phyloP scores from a whole-genome alignment of 2,113 vertebrate species.

The Spea bombifrons region DNA sequence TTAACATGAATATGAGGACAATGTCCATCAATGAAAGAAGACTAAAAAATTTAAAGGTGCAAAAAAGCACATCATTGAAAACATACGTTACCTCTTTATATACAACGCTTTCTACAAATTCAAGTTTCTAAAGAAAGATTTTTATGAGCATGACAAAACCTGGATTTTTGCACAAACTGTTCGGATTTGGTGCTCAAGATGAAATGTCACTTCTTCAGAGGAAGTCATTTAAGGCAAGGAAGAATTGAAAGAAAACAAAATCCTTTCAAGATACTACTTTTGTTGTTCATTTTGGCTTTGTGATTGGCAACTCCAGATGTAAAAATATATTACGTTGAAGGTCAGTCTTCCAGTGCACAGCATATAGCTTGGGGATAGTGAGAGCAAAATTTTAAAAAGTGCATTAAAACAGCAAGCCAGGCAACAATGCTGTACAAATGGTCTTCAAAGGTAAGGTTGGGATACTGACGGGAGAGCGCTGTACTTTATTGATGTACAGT shows the following conservation, averaged over 20 bases:
- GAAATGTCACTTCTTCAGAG: constrained; percentile 14
- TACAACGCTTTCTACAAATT: neutral
- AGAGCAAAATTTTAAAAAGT: neutral
- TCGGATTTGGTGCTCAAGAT: neutral
- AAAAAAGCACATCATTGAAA: neutral
- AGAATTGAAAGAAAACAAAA: constrained; percentile 10
- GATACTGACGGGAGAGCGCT: too few species aligned
- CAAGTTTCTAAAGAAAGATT: neutral
- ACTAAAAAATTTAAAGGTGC: too few species aligned
- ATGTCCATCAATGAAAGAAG: too few species aligned
- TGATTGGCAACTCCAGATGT: constrained; percentile 16
- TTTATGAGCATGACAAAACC: neutral
- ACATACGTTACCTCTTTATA: neutral
- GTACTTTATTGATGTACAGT: too few species aligned
- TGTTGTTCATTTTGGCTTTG: neutral
- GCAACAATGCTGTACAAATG: too few species aligned
- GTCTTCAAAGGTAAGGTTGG: too few species aligned
- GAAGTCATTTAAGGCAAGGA: constrained; percentile 16
- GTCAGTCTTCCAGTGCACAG: constrained; percentile 11
- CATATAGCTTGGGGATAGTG: constrained; percentile 13
- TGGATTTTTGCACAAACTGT: neutral
- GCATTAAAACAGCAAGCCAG: neutral
- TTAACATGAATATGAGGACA: too few species aligned
- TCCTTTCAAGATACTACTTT: constrained; percentile 1
- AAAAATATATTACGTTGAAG: constrained; percentile 17